These are phyloP conservation scores for Sycophila sp. DNA, from an alignment of 1,140 invertebrate species.

Conservation along the genomic window DNA sequence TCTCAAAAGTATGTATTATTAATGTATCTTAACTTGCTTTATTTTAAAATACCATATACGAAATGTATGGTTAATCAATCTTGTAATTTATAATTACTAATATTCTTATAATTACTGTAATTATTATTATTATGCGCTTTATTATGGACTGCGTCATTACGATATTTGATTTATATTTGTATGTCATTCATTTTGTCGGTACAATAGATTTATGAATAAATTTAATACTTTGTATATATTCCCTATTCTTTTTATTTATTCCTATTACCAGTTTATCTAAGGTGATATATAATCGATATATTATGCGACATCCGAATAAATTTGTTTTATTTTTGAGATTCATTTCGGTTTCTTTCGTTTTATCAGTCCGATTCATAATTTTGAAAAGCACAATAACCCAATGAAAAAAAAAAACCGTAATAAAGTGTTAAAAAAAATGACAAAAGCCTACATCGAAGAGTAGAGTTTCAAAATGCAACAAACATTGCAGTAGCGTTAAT, in stretches of 20 bases:
- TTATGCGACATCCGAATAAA: too few relatives aligned
- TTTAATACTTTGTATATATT: slow-evolving; percentile 26
- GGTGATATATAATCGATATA: too few relatives aligned
- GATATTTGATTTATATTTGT: slow-evolving; percentile 3
- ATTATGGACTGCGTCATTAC: slow-evolving; percentile 13
- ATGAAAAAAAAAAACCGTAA: too few relatives aligned
- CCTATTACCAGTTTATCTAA: too few relatives aligned
- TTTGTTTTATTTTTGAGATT: too few relatives aligned
- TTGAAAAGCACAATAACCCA: too few relatives aligned
- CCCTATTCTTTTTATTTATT: background rate
- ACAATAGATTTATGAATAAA: slow-evolving; percentile 23
- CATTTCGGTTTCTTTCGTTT: too few relatives aligned
- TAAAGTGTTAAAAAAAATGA: too few relatives aligned
- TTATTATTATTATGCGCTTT: slow-evolving; percentile 14
- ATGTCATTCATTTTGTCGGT: slow-evolving; percentile 6
- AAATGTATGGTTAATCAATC: slow-evolving; percentile 8
- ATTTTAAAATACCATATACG: slow-evolving; percentile 18
- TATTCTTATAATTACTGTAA: slow-evolving; percentile 21
- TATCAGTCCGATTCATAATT: too few relatives aligned
- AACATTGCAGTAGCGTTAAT: too few relatives aligned
- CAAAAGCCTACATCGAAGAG: too few relatives aligned
- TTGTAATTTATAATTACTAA: slow-evolving; percentile 28
- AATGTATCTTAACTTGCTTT: slow-evolving; percentile 2
- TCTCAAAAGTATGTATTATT: slow-evolving; percentile 32
- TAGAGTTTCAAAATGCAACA: too few relatives aligned